Base-by-base conservation (phyloP, 2,797 vertebrate genomes). In the Anableps anableps region DNA sequence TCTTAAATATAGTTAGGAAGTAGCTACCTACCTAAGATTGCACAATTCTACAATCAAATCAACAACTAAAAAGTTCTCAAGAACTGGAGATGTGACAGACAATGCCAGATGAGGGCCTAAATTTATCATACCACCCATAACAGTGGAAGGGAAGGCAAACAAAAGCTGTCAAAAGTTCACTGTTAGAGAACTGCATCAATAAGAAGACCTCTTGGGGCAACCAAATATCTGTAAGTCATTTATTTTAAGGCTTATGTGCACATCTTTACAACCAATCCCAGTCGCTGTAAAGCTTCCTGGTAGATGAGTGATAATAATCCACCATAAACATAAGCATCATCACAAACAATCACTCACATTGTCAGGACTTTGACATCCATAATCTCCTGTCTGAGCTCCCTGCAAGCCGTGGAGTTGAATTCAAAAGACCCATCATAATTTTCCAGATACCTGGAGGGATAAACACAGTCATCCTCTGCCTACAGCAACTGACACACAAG, bases 301-400 rank as follows among this genome's bases (percentile, higher is more conserved):
- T 1, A 43, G 21, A 10, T 70, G 11, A 48, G 1, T 64, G 53
- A 79, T n/a, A 31, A 55, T 0, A 6, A 16, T 48, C 48, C 19
- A 29, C 2, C 31, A 4, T 51, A n/a, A 10, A 17, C 47, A 5
- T 64, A 29, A 38, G 19, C 41, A 3, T 3, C 5, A 6, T 74
- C 60, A 58, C 10, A n/a, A 50, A 55, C 11, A 3, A 77, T 82
- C 75, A 98, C 98, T 99, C 95, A 99, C 98, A 99, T 99, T 79
- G 98, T 98, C 86, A 99, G 95, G 88, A 98, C 96, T 90, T 99
- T 99, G 94, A 99, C 97, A 1, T 97, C 97, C 87, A 96, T 96
- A 90, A 99, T 99, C 85, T 99, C 98, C 85, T 98, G 96, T 64
- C 98, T 96, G 88, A 99, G 95, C 88, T 99, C 97, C 95, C 97